Percentiles rank a stretch among this genome's conserved stretches.
phyloP scores from a whole-genome alignment of 2,113 vertebrate species.

The Cervus canadensis region DNA sequence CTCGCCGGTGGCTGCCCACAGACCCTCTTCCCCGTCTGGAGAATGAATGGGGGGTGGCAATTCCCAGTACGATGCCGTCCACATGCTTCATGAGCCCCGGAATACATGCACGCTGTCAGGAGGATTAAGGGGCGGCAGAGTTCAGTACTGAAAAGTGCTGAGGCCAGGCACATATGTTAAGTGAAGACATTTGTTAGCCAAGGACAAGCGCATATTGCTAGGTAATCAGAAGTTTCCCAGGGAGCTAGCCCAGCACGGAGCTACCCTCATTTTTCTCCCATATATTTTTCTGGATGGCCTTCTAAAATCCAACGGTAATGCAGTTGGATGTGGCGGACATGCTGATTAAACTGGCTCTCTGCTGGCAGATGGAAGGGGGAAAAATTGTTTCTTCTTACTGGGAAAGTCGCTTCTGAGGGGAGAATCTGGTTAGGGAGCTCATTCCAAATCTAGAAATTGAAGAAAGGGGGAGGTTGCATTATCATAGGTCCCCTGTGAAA shows the following conservation, averaged over 20 bases:
- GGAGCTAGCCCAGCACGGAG: background rate
- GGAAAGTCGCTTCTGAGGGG: background rate
- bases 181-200: conserved; percentile 14
- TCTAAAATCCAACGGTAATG: background rate
- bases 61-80: background rate
- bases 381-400: background rate
- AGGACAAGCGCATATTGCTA: conserved; percentile 25
- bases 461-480: background rate
- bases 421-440: background rate
- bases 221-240: conserved; percentile 7
- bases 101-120: background rate
- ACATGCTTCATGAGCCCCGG: background rate
- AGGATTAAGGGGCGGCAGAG: conserved; percentile 25
- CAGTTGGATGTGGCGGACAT: background rate
- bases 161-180: background rate
- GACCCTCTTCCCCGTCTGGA: background rate
- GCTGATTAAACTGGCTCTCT: conserved; percentile 11
- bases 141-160: conserved; percentile 39
- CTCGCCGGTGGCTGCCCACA: background rate
- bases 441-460: background rate
- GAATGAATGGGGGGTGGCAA: background rate
- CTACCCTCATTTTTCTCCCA: background rate
- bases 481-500: background rate
- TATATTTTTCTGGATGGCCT: background rate
- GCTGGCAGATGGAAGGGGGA: background rate